Percentiles rank a stretch among this genome's conserved stretches.
Conservation (phyloP, 92 coral and sea anemone species). For the Heteractis magnifica region DNA sequence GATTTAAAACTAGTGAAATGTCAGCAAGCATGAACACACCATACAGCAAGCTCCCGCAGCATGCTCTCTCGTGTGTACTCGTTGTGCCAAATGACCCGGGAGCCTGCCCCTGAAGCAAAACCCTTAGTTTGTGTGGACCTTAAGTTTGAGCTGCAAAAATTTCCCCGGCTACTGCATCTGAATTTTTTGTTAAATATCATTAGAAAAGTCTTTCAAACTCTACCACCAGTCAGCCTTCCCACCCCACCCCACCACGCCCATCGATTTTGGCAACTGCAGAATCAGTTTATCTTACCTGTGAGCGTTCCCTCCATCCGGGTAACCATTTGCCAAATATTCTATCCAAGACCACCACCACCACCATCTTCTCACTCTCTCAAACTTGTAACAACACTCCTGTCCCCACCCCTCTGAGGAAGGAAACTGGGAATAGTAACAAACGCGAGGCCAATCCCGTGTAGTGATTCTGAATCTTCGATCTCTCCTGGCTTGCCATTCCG, state of each 20-base stretch:
- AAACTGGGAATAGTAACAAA: constrained; percentile 19
- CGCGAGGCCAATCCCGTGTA: not conserved
- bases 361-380: constrained; percentile 5
- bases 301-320: constrained; percentile 29
- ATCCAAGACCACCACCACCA: constrained; percentile 26
- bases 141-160: too few species aligned
- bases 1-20: not conserved
- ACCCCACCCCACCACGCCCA: too few species aligned
- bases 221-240: too few species aligned
- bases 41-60: too few species aligned
- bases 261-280: not conserved
- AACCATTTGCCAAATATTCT: not conserved
- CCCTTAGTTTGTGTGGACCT: too few species aligned
- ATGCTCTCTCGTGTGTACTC: not conserved
- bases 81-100: too few species aligned
- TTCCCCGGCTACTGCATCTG: too few species aligned
- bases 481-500: constrained; percentile 44
- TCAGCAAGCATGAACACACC: too few species aligned
- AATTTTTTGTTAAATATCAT: too few species aligned
- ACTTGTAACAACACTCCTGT: constrained; percentile 37
- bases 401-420: constrained; percentile 25
- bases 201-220: too few species aligned
- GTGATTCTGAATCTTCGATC: constrained; percentile 36
- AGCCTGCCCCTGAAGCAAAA: too few species aligned
- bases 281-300: not conserved